Conservation (phyloP, 2,797 vertebrate genomes). For the Pelobates cultripes region DNA sequence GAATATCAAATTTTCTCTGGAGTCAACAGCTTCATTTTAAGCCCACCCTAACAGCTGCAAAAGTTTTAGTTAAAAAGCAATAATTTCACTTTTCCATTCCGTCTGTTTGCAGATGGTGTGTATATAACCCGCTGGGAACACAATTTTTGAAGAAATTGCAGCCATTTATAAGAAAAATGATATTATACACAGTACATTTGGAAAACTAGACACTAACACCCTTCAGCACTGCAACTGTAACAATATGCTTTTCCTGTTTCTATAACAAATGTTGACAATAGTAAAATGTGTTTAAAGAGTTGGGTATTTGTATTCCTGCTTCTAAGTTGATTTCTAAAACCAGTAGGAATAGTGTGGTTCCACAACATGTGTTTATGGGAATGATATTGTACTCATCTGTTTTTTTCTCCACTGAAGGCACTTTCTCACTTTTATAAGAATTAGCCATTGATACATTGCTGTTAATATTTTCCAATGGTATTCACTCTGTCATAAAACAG, state of each 20-base stretch:
- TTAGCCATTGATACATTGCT: too few relatives aligned
- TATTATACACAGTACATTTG: slow-evolving; percentile 30
- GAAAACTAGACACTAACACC: background rate
- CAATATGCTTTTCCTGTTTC: background rate
- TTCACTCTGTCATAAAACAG: too few relatives aligned
- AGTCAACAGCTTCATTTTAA: slow-evolving; percentile 67
- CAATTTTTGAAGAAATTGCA: slow-evolving; percentile 61
- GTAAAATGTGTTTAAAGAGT: too few relatives aligned
- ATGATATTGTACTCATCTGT: too few relatives aligned
- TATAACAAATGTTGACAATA: background rate
- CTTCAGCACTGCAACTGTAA: background rate
- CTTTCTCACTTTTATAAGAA: too few relatives aligned
- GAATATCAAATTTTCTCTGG: slow-evolving; percentile 67
- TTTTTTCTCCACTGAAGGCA: too few relatives aligned
- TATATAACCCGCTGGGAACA: slow-evolving; percentile 69
- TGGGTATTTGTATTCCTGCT: too few relatives aligned
- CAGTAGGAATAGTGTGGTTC: too few relatives aligned
- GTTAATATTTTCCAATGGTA: too few relatives aligned
- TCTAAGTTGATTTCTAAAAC: too few relatives aligned
- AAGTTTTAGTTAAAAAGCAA: slow-evolving; percentile 70
- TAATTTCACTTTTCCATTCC: slow-evolving; percentile 72
- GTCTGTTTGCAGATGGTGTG: slow-evolving; percentile 78
- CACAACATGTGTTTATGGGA: too few relatives aligned
- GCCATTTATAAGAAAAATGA: slow-evolving; percentile 58
- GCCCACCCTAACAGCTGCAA: slow-evolving; percentile 78